Base-by-base conservation (phyloP, 2,888 invertebrate species). In the Athetis lepigone region DNA sequence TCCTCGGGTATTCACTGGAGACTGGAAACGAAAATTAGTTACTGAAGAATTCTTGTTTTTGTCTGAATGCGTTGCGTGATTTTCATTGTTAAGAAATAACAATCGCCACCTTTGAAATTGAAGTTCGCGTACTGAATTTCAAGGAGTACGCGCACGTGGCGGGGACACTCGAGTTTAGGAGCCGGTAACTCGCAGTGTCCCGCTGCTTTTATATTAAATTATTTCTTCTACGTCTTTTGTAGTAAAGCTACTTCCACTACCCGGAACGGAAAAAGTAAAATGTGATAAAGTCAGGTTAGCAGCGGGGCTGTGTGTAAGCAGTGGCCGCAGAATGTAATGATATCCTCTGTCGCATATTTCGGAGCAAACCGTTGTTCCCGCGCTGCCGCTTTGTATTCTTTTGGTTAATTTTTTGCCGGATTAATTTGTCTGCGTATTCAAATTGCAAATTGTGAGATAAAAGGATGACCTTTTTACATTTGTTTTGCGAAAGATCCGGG, bases 401-500 rank as follows among this genome's bases (percentile, higher is more conserved):
- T 92, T 87, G 88, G 85, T 88, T 88, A 89, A 87, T 91, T 93
- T 92, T 93, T 91, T 87, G 85, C 84, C 76, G 91, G 91, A 92
- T 93, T 93, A 91, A 93, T 93, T 92, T 93, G 93, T 92, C 92
- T 92, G 91, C 90, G 93, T 90, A 93, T 94, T 92, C 92, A 93
- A 93, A 94, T 92, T 91, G 90, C 92, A 91, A 91, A 93, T 93
- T 91, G 88, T 87, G 90, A 89, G 87, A 92, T 92, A 90, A 90
- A 92, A 88, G 90, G 85, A 86, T 90, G 87, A 89, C 89, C 90
- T 89, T 90, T 90, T 88, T 84, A 83, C 79, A 83, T 86, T 84
- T 86, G 83, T 82, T 79, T 78, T 71, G 57, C 27, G 49, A 66
- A 73, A 77, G 59, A 65, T 75, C 61, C 55, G 49, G 46, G 62